Conservation (phyloP, 1,140 invertebrate species). For the Drosophila pseudoananassae region DNA sequence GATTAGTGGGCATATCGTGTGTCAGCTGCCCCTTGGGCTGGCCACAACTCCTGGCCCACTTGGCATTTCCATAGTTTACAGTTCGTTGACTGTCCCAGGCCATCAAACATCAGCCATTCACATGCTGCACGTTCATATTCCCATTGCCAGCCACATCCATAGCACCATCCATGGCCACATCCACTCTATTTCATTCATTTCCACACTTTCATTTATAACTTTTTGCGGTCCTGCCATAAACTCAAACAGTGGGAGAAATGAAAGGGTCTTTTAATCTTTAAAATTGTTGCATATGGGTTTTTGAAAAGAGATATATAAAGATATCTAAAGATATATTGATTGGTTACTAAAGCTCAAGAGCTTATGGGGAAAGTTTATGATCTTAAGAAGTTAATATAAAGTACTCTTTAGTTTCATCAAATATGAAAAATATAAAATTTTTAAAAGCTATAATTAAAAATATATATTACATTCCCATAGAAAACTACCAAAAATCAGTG, state of each 20-base stretch:
- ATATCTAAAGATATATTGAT: too few species aligned
- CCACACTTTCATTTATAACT: constrained; percentile 25
- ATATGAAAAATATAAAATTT: too few species aligned
- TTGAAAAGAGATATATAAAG: background rate
- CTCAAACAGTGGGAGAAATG: constrained; percentile 7
- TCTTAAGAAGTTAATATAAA: too few species aligned
- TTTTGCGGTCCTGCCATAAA: constrained; percentile 3
- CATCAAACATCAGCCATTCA: constrained; percentile 27
- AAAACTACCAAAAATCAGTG: background rate
- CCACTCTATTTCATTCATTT: constrained; percentile 48
- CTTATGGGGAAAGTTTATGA: too few species aligned
- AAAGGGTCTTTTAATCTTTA: background rate
- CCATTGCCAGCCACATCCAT: constrained; percentile 8
- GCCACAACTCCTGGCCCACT: constrained; percentile 12
- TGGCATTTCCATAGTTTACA: constrained; percentile 44
- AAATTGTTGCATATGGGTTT: background rate
- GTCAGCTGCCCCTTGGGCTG: constrained; percentile 5
- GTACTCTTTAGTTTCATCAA: too few species aligned
- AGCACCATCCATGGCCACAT: background rate
- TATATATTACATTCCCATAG: too few species aligned
- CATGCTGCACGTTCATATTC: constrained; percentile 6
- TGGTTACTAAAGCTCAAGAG: too few species aligned
- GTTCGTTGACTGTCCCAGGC: constrained; percentile 58
- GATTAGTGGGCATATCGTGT: constrained; percentile 36
- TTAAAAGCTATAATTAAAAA: too few species aligned